Evolutionary conservation across 2,113 vertebrate genomes (phyloP).

Genomic region (Strix uralensis): DNA sequence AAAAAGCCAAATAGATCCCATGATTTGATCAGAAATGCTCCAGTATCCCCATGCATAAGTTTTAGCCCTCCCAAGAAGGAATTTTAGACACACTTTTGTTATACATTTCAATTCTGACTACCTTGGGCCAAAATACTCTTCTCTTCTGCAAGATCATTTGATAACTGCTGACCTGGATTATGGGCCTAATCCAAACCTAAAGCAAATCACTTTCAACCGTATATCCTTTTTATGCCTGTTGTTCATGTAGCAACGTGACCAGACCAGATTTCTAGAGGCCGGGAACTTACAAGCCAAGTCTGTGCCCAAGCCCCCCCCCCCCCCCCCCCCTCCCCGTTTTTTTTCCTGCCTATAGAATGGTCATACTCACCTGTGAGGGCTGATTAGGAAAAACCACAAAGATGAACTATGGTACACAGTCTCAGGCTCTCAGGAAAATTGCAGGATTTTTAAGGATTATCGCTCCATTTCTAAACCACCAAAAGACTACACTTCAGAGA

Average conservation of each 20-base stretch:
- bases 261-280: constrained; percentile 22
- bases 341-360: neutral
- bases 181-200: constrained; percentile 13
- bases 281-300: constrained; percentile 10
- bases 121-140: neutral
- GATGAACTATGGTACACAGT: neutral
- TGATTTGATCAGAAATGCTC: neutral
- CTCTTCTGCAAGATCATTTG: neutral
- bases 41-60: neutral
- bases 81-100: neutral
- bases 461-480: neutral
- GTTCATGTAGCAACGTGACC: constrained; percentile 5
- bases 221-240: neutral
- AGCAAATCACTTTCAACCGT: neutral
- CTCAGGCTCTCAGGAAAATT: neutral
- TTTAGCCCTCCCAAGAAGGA: neutral
- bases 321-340: neutral
- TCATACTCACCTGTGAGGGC: neutral
- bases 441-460: constrained; percentile 33
- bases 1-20: neutral
- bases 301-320: neutral
- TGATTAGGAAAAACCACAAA: constrained; percentile 22
- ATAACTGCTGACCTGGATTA: constrained; percentile 43
- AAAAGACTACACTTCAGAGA: neutral
- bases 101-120: neutral